These are phyloP conservation scores for Drosophila ananassae DNA, from an alignment of 1,140 invertebrate genomes.

Conservation along the genomic window DNA sequence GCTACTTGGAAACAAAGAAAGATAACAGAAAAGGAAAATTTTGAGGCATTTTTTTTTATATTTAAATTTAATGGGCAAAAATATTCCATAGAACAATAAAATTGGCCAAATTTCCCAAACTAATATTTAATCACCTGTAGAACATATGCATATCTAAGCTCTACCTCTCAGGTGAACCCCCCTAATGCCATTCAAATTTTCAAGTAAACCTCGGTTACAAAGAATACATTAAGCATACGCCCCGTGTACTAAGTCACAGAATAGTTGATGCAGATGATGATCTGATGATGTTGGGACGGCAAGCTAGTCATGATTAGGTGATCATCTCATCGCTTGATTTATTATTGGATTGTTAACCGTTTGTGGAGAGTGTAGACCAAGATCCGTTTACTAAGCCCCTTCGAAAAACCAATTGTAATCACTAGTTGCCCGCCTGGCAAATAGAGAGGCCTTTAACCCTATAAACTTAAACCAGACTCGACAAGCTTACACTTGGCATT, in stretches of 20 bases:
- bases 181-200: neutral
- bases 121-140: no score
- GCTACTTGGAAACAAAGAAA: slow-evolving; percentile 22
- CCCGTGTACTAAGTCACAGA: neutral
- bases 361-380: slow-evolving; percentile 4
- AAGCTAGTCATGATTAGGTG: slow-evolving; percentile 13
- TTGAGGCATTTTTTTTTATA: neutral
- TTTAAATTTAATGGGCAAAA: no score
- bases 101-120: no score
- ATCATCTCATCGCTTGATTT: slow-evolving; percentile 25
- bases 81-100: no score
- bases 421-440: slow-evolving; percentile 26
- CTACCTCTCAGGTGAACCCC: neutral
- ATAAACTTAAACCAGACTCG: slow-evolving; percentile 9
- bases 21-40: slow-evolving; percentile 18
- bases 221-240: neutral
- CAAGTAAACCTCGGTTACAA: neutral
- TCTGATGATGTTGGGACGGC: slow-evolving; percentile 13
- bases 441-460: slow-evolving; percentile 47
- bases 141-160: no score
- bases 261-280: slow-evolving; percentile 1
- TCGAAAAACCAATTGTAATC: neutral
- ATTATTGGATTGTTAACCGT: slow-evolving; percentile 20
- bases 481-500: slow-evolving; percentile 1
- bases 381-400: slow-evolving; percentile 20